These are phyloP conservation scores for Paedocypris sp. DNA, from an alignment of 2,113 vertebrate genomes.

Conservation along the genomic window DNA sequence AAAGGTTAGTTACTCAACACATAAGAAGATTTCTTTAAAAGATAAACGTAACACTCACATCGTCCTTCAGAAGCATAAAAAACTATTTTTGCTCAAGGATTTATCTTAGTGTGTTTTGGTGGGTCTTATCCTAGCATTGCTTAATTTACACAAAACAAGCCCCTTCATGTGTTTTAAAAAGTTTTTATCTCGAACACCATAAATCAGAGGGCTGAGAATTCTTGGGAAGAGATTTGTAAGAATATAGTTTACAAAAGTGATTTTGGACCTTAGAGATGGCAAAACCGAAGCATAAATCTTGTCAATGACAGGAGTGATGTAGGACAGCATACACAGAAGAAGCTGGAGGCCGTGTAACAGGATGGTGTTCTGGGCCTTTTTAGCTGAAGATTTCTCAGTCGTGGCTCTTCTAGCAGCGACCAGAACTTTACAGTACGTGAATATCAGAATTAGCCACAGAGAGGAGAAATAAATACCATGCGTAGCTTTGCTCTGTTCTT, in stretches of 20 bases:
- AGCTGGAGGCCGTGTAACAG: slow-evolving; percentile 48
- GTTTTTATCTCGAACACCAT: slow-evolving; percentile 44
- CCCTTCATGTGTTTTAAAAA: slow-evolving; percentile 26
- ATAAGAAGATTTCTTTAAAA: too few species aligned
- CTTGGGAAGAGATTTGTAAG: slow-evolving; percentile 38
- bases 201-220: slow-evolving; percentile 49
- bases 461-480: slow-evolving; percentile 33
- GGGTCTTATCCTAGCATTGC: slow-evolving; percentile 7
- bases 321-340: slow-evolving; percentile 39
- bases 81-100: slow-evolving; percentile 11
- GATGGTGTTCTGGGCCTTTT: slow-evolving; percentile 47
- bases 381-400: slow-evolving; percentile 28
- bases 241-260: slow-evolving; percentile 32
- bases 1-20: too few species aligned
- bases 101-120: not conserved
- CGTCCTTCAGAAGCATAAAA: slow-evolving; percentile 29
- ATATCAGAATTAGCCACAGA: slow-evolving; percentile 41
- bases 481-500: not conserved
- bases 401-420: slow-evolving; percentile 23
- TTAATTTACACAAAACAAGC: not conserved
- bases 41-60: not conserved
- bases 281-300: not conserved
- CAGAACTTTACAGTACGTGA: slow-evolving; percentile 46
- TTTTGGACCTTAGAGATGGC: slow-evolving; percentile 2
- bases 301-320: slow-evolving; percentile 28